Conservation (phyloP, 2,888 invertebrate species). For the Melanotus villosus region DNA sequence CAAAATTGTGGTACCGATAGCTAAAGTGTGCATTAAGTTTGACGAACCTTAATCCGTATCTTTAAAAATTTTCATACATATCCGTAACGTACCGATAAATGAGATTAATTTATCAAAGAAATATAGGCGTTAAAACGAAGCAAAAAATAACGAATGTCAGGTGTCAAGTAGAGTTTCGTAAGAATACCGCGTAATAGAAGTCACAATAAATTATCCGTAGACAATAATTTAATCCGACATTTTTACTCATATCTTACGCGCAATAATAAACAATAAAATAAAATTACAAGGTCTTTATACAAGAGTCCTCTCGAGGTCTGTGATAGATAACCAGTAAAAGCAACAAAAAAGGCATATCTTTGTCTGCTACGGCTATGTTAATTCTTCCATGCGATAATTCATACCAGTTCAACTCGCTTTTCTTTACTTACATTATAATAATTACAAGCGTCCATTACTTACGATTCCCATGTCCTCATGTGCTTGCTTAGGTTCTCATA, state of each 20-base stretch:
- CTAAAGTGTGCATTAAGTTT: no score
- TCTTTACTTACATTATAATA: slow-evolving; percentile 58
- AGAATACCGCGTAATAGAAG: not conserved
- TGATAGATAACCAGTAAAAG: slow-evolving; percentile 63
- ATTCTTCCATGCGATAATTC: slow-evolving; percentile 63
- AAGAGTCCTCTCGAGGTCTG: slow-evolving; percentile 52
- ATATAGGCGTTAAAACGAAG: no score
- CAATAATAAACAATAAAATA: slow-evolving; percentile 52
- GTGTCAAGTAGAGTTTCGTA: not conserved
- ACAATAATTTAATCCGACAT: slow-evolving; percentile 53
- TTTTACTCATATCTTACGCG: slow-evolving; percentile 48
- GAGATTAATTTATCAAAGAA: no score
- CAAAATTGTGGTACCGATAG: no score
- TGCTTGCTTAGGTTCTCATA: not conserved
- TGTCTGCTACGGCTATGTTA: slow-evolving; percentile 63
- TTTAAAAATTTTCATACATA: no score
- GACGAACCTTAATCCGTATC: no score
- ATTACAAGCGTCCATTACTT: slow-evolving; percentile 39
- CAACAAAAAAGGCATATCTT: slow-evolving; percentile 63
- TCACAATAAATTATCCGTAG: slow-evolving; percentile 53
- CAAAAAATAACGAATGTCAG: no score
- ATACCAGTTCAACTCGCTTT: slow-evolving; percentile 60
- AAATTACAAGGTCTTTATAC: slow-evolving; percentile 40
- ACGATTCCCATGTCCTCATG: not conserved
- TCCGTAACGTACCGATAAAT: no score